phyloP scores from a whole-genome alignment of 2,797 vertebrate species.

The Anas bernieri region DNA sequence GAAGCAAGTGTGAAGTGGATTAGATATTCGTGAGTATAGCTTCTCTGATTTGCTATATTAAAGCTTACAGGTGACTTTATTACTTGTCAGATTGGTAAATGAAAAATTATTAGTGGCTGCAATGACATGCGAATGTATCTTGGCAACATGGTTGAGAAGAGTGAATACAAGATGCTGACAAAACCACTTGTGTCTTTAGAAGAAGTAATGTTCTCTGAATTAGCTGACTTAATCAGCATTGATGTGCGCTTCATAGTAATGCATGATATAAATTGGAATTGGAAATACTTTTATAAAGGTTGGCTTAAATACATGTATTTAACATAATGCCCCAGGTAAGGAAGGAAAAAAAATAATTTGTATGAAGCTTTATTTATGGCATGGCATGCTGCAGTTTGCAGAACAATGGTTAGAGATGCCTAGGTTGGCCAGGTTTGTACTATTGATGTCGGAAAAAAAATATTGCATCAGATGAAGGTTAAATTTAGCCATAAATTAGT shows the following conservation, averaged over 20 bases:
- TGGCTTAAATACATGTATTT: not conserved
- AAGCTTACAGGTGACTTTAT: not conserved
- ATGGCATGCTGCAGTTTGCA: not conserved
- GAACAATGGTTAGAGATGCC: not conserved
- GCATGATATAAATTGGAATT: not conserved
- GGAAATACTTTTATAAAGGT: not conserved
- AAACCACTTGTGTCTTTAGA: not conserved
- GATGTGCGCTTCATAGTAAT: not conserved
- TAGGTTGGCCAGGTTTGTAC: rapidly evolving
- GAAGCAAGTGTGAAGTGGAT: conserved; percentile 14
- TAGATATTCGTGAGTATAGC: conserved; percentile 3
- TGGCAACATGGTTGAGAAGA: not conserved
- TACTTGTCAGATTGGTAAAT: not conserved
- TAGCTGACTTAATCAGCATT: not conserved
- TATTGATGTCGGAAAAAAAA: not conserved
- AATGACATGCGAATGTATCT: not conserved
- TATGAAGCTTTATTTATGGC: not conserved
- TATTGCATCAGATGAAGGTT: not conserved
- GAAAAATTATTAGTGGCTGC: not conserved
- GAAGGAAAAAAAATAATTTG: not conserved
- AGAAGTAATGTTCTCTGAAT: not conserved
- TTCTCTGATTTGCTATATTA: not conserved
- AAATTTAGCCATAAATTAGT: not conserved
- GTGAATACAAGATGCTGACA: not conserved
- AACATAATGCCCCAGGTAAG: not conserved